phyloP scores from a whole-genome alignment of 2,113 vertebrate species.

The Naja naja region DNA sequence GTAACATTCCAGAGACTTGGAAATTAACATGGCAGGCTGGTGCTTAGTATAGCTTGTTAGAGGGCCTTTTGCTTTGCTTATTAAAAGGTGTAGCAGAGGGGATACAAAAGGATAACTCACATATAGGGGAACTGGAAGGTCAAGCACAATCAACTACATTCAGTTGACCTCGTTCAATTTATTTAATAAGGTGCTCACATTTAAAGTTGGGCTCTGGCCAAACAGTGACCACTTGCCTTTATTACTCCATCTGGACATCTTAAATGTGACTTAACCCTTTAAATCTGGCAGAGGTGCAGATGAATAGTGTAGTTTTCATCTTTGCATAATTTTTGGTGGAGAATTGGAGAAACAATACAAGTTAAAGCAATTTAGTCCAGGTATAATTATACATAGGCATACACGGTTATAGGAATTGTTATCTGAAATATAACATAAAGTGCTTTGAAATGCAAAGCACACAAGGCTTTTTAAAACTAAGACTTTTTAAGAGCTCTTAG shows the following conservation, averaged over 20 bases:
- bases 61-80: not conserved
- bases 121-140: not conserved
- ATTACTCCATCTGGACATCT: not conserved
- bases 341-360: not conserved
- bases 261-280: not conserved
- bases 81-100: not conserved
- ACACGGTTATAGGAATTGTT: not conserved
- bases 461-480: not conserved
- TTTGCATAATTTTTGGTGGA: not conserved
- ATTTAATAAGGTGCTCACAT: not conserved
- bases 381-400: not conserved
- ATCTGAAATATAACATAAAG: no score
- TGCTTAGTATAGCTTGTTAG: not conserved
- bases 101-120: not conserved
- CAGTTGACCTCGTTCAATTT: not conserved
- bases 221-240: not conserved
- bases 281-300: not conserved
- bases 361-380: not conserved
- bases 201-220: not conserved
- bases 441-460: no score
- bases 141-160: not conserved
- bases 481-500: not conserved
- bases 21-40: not conserved
- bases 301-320: not conserved
- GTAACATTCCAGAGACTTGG: not conserved